Base-by-base conservation (phyloP, 2,113 vertebrate species). In the Macquaria australasica region DNA sequence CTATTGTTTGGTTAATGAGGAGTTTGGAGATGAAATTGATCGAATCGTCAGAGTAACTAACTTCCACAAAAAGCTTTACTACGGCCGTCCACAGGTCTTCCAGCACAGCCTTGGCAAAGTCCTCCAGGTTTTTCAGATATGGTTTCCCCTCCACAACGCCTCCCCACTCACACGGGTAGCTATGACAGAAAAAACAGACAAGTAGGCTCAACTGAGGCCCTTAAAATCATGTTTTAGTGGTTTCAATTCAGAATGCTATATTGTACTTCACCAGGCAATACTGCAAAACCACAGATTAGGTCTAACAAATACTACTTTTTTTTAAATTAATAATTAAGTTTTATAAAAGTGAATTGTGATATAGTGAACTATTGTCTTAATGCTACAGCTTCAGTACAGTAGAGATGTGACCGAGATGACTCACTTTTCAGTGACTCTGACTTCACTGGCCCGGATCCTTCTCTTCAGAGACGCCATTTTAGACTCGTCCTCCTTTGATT, bases 151-250 rank as follows among this genome's bases (percentile, higher is more conserved):
- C 95, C 6, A 92, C 86, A 6, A 96, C 90, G 2, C 96, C 96
- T 0, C 96, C 96, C 97, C 97, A 98, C 73, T 94, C 91, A 89
- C 96, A 97, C 0, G 79, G 14, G 82, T 98, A 98, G 85, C 96
- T 96, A 25, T 5, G 43, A 71, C n/a, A 76, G 31, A 66, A 10
- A 72, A 6, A 74, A 31, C 16, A 81, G 7, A 59, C 51, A 34
- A 11, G 25, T 2, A 55, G 12, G 5, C 39, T 76, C 16, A 70
- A 41, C 1, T 45, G 8, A 50, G 8, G 3, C 25, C 43, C 18
- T 43, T 16, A 31, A 41, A 63, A 62, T 37, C 0, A 28, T 39
- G 6, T 62, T 51, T 43, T 8, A n/a, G 67, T 59, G 55, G 56
- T 39, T 28, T 23, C 0, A 34, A 25, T 25, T 21, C 11, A 67